Evolutionary conservation across 2,888 invertebrate species (phyloP), one percentile per base, ranked within the genome.

Genomic region (Thereva unica): DNA sequence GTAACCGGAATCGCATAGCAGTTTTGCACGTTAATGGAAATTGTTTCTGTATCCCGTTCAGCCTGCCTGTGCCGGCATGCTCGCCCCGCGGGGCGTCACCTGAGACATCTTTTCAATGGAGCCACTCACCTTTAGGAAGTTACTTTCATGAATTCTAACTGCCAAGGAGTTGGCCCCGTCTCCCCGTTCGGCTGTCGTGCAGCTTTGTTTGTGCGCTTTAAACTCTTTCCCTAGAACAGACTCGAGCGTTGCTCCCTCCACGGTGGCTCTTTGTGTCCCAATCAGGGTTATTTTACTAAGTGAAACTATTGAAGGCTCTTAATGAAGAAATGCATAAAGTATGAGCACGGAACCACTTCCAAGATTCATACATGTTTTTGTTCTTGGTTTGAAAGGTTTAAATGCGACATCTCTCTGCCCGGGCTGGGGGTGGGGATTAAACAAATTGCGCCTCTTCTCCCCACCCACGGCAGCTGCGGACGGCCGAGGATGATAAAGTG

Each of bases 281-380:
- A 68, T 68, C 65, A 66, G 68, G 44, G 61, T 68, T 68, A 61
- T 61, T 68, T 68, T 42, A 61, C 53, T 35, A 38, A 61, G 61
- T 65, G 61, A 49, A 40, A 41, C 55, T 64, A 67, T 66, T 70
- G 67, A 71, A 66, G 54, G 56, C 55, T 53, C 66, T 64, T 69
- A 69, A 69, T 69, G 68, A 67, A 69, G 59, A 67, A 54, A 59
- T 68, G 59, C 67, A 68, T 65, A 53, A 68, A 68, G 65, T 49
- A 70, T 70, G 67, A 67, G 23, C 61, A 50, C 50, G 5, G 6
- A 61, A n/a, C 50, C 50, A 35, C 37, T 44, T 34, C 10, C 34
- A 49, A 50, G 23, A 23, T 23, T 23, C 23, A 23, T 23, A 10
- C 5, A 50, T 38, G 50, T 40, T 61, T 35, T 50, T 61, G 23